Evolutionary conservation across 2,888 invertebrate genomes (phyloP).

Genomic region (Drosophila mulleri): DNA sequence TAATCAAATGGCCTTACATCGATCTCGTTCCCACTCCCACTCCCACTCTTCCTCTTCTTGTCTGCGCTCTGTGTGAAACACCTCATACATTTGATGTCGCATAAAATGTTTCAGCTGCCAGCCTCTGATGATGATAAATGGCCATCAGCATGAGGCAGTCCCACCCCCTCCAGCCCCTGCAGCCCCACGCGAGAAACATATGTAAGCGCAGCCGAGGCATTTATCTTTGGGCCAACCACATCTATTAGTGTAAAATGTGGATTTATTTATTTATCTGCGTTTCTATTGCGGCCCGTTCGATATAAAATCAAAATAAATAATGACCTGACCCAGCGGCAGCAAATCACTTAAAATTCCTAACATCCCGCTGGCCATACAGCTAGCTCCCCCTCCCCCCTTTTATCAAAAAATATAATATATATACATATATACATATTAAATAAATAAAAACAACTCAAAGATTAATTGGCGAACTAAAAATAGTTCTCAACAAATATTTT

Average conservation of each 20-base stretch:
- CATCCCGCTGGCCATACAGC: conserved; percentile 40
- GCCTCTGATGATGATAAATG: conserved; percentile 72
- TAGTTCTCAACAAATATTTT: conserved; percentile 27
- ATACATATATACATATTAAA: background rate
- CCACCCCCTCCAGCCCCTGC: background rate
- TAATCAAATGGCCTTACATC: conserved; percentile 58
- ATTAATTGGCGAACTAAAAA: conserved; percentile 69
- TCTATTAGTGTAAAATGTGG: conserved; percentile 48
- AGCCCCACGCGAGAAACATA: background rate
- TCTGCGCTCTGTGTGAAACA: conserved; percentile 36
- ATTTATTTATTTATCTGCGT: conserved; percentile 44
- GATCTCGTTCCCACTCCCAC: conserved; percentile 23
- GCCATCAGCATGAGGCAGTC: conserved; percentile 29
- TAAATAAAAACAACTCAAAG: conserved; percentile 19
- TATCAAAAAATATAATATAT: background rate
- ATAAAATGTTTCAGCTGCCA: conserved; percentile 67
- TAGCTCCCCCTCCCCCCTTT: conserved; percentile 17
- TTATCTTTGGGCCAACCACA: conserved; percentile 59
- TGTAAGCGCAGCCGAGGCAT: conserved; percentile 56
- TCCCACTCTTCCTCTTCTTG: background rate
- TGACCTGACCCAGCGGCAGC: conserved; percentile 51
- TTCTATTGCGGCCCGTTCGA: conserved; percentile 21
- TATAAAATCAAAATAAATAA: conserved; percentile 60
- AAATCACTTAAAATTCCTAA: conserved; percentile 76
- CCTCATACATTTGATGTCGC: conserved; percentile 62